Percentiles rank a stretch among this genome's conserved stretches.
phyloP scores from a whole-genome alignment of 2,888 invertebrate genomes.

The Xiphydria camelus region DNA sequence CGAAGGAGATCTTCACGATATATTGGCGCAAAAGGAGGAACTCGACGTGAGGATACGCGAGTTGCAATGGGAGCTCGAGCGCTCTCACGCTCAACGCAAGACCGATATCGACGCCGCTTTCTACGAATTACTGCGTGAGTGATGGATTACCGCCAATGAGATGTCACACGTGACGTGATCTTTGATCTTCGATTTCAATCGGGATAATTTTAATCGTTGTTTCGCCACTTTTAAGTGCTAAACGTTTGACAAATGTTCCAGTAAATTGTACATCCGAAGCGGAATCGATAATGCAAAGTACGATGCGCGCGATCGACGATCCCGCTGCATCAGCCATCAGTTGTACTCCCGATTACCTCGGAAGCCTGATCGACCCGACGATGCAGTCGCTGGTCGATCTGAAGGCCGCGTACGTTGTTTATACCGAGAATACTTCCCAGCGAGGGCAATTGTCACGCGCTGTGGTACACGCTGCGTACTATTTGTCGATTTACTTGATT shows the following conservation, averaged over 20 bases:
- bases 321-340: slow-evolving; percentile 68
- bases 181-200: too few species aligned
- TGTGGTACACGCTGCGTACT: slow-evolving; percentile 63
- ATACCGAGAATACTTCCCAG: slow-evolving; percentile 44
- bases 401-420: slow-evolving; percentile 42
- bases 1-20: slow-evolving; percentile 68
- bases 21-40: slow-evolving; percentile 70
- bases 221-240: too few species aligned
- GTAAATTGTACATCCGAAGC: slow-evolving; percentile 57
- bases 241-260: too few species aligned
- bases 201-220: too few species aligned
- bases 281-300: slow-evolving; percentile 60
- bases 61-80: slow-evolving; percentile 58
- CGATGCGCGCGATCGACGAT: slow-evolving; percentile 68
- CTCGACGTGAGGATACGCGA: slow-evolving; percentile 65
- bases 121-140: slow-evolving; percentile 50
- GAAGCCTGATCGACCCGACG: slow-evolving; percentile 58
- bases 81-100: slow-evolving; percentile 41
- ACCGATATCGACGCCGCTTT: slow-evolving; percentile 41
- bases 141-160: slow-evolving; percentile 1
- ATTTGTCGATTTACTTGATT: slow-evolving; percentile 66
- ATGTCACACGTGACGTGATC: too few species aligned
- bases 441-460: slow-evolving; percentile 55
- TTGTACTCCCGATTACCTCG: slow-evolving; percentile 68
- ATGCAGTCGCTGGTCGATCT: slow-evolving; percentile 52